A percentile compares a stretch with the other conserved stretches of the same genome.
Evolutionary conservation across 1,140 invertebrate genomes (phyloP).

Genomic region (Drosophila sulfurigaster): DNA sequence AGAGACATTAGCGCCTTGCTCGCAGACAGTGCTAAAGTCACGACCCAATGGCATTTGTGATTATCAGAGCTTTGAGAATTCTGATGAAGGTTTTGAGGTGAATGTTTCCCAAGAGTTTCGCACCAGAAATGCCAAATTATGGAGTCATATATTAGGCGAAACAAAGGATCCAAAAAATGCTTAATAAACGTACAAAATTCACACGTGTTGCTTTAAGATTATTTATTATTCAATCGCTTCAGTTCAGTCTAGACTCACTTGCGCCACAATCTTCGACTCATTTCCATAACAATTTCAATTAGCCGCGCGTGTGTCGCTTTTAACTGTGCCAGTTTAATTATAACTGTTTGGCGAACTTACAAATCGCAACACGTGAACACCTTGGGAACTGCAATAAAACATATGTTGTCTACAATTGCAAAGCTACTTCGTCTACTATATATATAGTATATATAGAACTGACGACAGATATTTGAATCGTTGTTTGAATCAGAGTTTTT

Average conservation of each 20-base stretch:
- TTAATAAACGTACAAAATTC: not conserved
- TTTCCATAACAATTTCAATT: slow-evolving; percentile 18
- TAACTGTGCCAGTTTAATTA: slow-evolving; percentile 31
- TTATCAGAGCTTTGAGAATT: slow-evolving; percentile 71
- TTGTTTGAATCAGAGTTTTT: slow-evolving; percentile 10
- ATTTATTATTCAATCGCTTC: not conserved
- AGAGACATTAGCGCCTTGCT: slow-evolving; percentile 47
- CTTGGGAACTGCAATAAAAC: slow-evolving; percentile 8
- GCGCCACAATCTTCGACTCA: slow-evolving; percentile 3
- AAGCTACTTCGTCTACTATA: not conserved
- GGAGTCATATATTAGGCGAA: slow-evolving; percentile 54
- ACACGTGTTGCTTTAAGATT: not conserved
- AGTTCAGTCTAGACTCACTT: not conserved
- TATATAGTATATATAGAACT: not conserved
- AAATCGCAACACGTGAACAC: slow-evolving; percentile 28
- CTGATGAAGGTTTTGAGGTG: slow-evolving; percentile 23
- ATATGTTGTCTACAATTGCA: slow-evolving; percentile 8
- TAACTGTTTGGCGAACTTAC: not conserved
- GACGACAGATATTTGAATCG: not conserved
- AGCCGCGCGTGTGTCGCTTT: slow-evolving; percentile 1
- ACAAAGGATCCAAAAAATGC: slow-evolving; percentile 7
- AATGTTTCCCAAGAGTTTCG: slow-evolving; percentile 50
- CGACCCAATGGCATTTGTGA: slow-evolving; percentile 69
- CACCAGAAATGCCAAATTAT: slow-evolving; percentile 50
- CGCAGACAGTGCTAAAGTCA: slow-evolving; percentile 38